These are phyloP conservation scores for Cantharis rustica DNA, from an alignment of 2,888 invertebrate species.

Conservation along the genomic window DNA sequence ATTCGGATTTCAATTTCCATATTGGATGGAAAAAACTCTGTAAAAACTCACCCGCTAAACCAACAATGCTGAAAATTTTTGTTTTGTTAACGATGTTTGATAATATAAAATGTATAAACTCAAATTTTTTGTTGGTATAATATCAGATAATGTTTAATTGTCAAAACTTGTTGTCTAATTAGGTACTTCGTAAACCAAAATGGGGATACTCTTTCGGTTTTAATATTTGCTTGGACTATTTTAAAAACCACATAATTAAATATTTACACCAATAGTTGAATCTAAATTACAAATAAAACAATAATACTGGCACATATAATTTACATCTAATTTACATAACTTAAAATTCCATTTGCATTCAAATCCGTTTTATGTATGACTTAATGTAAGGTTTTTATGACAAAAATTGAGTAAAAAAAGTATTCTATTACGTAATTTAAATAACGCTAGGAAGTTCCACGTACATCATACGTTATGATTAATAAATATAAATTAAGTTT, in stretches of 20 bases:
- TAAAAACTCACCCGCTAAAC: background rate
- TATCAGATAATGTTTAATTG: background rate
- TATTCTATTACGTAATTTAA: background rate
- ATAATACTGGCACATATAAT: background rate
- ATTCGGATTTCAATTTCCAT: background rate
- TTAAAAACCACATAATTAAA: background rate
- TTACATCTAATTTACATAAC: background rate
- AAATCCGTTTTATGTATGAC: background rate
- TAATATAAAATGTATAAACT: background rate
- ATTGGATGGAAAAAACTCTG: background rate
- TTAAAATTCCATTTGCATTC: background rate
- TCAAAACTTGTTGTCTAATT: background rate
- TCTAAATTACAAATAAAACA: background rate
- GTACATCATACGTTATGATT: background rate
- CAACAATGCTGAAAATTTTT: background rate
- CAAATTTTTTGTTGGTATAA: background rate
- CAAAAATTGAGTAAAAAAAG: background rate
- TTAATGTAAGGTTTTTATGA: background rate
- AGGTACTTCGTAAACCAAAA: background rate
- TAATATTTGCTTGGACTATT: background rate
- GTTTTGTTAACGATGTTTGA: background rate
- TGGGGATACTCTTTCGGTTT: background rate
- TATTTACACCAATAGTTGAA: background rate
- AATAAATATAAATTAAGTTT: background rate
- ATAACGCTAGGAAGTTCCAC: background rate